Evolutionary conservation across 2,888 invertebrate species (phyloP).

Genomic region (Temnothorax unifasciatus): DNA sequence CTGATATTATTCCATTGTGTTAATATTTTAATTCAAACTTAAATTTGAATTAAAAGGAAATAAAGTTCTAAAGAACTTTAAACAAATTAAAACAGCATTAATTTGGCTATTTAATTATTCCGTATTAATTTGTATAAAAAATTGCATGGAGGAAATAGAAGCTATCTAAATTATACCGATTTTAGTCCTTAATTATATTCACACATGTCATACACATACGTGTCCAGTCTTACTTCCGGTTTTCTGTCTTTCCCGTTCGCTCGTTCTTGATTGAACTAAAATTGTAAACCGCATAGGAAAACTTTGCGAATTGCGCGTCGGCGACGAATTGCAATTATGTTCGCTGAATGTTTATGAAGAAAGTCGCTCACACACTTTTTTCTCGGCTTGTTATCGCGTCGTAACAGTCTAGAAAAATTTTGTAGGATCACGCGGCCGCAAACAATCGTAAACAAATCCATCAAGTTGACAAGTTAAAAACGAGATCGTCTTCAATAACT

Average conservation of each 20-base stretch:
- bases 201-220: constrained; percentile 11
- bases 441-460: not conserved
- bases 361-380: not conserved
- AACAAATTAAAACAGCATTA: not conserved
- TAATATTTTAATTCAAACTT: not conserved
- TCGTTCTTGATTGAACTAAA: constrained; percentile 21
- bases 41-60: not conserved
- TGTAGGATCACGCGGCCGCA: not conserved
- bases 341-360: not conserved
- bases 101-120: not conserved
- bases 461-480: not conserved
- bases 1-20: not conserved
- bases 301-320: not conserved
- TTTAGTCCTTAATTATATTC: not conserved
- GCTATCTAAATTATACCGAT: constrained; percentile 22
- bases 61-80: not conserved
- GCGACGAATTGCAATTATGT: not conserved
- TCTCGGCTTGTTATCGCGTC: not conserved
- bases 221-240: constrained; percentile 9
- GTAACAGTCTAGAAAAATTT: not conserved
- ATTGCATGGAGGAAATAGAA: not conserved
- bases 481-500: constrained; percentile 20
- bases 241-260: constrained; percentile 13
- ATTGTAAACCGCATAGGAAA: constrained; percentile 3
- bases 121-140: not conserved